phyloP scores from a whole-genome alignment of 2,113 vertebrate genomes.

The Semnornis frantzii region DNA sequence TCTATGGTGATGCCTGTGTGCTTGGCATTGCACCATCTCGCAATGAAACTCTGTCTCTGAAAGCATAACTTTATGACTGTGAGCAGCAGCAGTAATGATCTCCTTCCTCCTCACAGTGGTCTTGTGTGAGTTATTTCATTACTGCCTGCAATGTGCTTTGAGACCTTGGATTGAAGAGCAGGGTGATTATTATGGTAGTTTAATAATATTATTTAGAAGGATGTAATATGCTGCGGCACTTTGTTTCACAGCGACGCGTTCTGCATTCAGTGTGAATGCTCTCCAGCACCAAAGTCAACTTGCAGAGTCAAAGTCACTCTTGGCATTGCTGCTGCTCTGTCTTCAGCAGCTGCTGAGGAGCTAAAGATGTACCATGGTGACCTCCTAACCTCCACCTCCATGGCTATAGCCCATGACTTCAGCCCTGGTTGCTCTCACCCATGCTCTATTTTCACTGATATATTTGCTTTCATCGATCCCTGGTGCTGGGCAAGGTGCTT shows the following conservation, averaged over 20 bases:
- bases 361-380: not conserved
- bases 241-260: not conserved
- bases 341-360: not conserved
- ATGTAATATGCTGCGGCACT: not conserved
- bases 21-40: not conserved
- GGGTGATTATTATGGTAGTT: constrained; percentile 52
- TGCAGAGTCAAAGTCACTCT: constrained; percentile 20
- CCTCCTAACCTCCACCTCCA: not conserved
- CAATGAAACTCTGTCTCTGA: constrained; percentile 6
- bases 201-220: constrained; percentile 59
- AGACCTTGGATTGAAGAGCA: constrained; percentile 64
- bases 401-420: not conserved
- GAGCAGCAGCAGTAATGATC: constrained; percentile 37
- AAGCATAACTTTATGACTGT: not conserved
- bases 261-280: constrained; percentile 27
- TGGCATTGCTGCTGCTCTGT: not conserved
- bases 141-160: constrained; percentile 53
- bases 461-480: not conserved
- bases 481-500: not conserved
- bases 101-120: not conserved
- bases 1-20: not conserved
- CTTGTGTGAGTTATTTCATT: constrained; percentile 59
- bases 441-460: not conserved
- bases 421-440: not conserved
- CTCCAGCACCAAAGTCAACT: constrained; percentile 44